Conservation (phyloP, 2,797 vertebrate genomes). For the Melopsittacus undulatus region DNA sequence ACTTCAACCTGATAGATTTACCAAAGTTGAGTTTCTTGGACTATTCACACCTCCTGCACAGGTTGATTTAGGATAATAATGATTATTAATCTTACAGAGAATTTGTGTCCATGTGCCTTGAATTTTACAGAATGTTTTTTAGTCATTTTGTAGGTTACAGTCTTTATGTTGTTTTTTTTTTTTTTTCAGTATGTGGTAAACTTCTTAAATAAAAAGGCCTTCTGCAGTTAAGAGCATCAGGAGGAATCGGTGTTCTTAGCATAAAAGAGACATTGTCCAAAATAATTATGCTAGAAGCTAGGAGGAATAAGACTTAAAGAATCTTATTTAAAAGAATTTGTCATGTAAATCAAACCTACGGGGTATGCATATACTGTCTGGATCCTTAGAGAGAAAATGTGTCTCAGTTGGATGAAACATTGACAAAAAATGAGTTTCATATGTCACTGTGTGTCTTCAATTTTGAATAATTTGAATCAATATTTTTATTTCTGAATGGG, state of each 20-base stretch:
- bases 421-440: background rate
- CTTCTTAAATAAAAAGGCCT: background rate
- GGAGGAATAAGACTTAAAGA: background rate
- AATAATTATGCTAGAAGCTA: background rate
- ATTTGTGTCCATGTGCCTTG: background rate
- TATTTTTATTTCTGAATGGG: background rate
- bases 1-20: background rate
- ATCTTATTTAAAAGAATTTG: background rate
- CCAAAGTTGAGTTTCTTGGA: background rate
- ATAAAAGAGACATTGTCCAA: background rate
- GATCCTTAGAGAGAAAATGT: background rate
- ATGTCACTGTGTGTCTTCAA: background rate
- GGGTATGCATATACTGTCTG: background rate
- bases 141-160: background rate
- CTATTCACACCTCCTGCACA: background rate
- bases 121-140: background rate
- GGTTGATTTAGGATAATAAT: background rate
- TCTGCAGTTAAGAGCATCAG: background rate
- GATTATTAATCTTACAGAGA: background rate
- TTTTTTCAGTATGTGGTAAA: background rate
- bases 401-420: background rate
- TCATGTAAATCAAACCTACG: background rate
- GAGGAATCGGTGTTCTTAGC: background rate
- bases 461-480: background rate
- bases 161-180: background rate